Base-by-base conservation (phyloP, 1,140 invertebrate species). In the Caenorhabditis tropicalis region DNA sequence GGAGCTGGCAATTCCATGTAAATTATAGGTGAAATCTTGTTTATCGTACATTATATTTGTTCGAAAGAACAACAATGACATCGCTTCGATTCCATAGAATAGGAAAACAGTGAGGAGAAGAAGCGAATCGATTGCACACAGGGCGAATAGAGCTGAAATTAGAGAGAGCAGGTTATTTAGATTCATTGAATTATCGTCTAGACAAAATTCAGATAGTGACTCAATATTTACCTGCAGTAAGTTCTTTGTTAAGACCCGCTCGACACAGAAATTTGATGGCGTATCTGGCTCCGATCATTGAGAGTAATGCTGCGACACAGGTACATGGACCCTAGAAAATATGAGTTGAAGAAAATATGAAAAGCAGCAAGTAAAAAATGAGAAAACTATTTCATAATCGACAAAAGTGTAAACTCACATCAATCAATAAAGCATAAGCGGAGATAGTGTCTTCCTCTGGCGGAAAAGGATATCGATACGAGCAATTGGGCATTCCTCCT, bases 71-170 rank as follows among this genome's bases (percentile, higher is more conserved):
- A 87, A 74, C 56, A 85, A 16, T 9, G 80, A 79, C 21, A 82
- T 74, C 12, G 86, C 86, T 65, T 87, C 86, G 21, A 87, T 79
- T 56, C 80, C 88, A 53, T 87, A 87, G 79, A 87, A 85, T 21
- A 84, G 36, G 43, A 87, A 85, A 16, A 87, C 86, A 31, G 86
- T 82, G 51, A 87, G 49, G 60, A 87, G 85, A 16, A 85, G 83
- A 12, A 85, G 39, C 0, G 80, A 82, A 39, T 87, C 86, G 60
- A 85, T 85, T 4, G 87, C 48, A 80, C 86, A 87, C 27, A 87
- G 49, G 39, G 84, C 84, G 65, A 85, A 87, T 5, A 87, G 84
- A 29, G 86, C 86, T 87, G 86, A 56, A 86, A 86, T 36, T 31
- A 1, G 33, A 36, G n/a, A 27, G 10, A 0, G 10, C 53, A 56